Evolutionary conservation across 2,797 vertebrate species (phyloP).

Genomic region (Antrozous pallidus): DNA sequence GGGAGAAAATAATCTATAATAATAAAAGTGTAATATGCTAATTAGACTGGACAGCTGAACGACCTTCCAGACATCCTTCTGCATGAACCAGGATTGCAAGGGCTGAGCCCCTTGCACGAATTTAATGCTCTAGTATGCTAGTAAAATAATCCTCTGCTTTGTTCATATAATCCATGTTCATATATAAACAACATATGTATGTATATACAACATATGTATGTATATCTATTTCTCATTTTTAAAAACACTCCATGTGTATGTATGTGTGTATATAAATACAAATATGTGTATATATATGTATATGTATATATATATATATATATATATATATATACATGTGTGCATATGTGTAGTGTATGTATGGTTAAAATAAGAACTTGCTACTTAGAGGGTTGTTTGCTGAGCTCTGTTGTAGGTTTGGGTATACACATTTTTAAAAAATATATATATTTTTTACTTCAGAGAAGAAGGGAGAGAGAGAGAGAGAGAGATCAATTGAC

Average conservation of each 20-base stretch:
- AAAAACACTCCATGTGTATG: neutral
- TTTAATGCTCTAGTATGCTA: no score
- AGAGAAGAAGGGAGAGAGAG: no score
- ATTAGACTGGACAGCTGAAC: no score
- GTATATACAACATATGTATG: neutral
- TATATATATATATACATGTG: no score
- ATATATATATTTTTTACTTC: no score
- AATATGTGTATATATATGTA: accelerated
- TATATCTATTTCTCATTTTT: neutral
- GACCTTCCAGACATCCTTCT: no score
- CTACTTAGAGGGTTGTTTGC: neutral
- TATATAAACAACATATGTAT: neutral
- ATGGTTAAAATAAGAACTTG: neutral
- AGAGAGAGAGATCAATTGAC: no score
- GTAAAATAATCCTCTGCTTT: neutral
- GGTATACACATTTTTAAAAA: neutral
- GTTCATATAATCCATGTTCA: neutral
- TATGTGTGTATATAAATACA: accelerated
- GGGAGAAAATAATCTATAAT: neutral
- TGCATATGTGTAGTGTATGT: accelerated
- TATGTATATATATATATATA: no score
- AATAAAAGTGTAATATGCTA: no score
- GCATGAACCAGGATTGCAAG: no score
- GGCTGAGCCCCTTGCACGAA: no score
- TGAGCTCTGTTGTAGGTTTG: neutral